Base-by-base conservation (phyloP, 1,140 invertebrate genomes). In the Drosophila kohkoa region DNA sequence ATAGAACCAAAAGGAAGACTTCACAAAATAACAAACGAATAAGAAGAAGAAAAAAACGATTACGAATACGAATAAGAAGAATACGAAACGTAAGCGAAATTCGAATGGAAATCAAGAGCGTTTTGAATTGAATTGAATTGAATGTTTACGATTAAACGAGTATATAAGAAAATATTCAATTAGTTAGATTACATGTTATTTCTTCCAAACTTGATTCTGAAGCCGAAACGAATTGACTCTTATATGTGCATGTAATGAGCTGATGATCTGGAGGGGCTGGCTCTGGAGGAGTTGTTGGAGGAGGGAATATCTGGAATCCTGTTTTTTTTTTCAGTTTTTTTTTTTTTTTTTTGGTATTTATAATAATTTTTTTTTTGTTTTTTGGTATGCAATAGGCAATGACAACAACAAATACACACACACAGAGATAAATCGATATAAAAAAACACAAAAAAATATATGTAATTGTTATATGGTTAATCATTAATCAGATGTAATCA, bases 271-370 rank as follows among this genome's bases (percentile, higher is more conserved):
- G 96, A 69, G 96, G 96, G 59, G 96, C 96, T 71, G 96, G 96
- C 93, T 97, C 96, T 54, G 96, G 96, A 38, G 96, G 96, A 65
- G 96, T 96, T 77, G 95, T 96, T 51, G 96, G 96, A 73, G 95
- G 96, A 76, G 96, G 96, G 92, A 96, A 97, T 63, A 96, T 96
- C 92, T 96, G 96, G 92, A 97, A 96, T 89, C 96, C 96, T 96
- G 92, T 82, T 91, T 87, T 78, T 70, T 69, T 73, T 70, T 77
- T 72, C 45, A 55, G 49, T 67, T 49, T 67, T 65, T 63, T n/a
- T 54, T 81, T 70, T 77, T 71, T n/a, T 69, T 55, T 58, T 46
- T 76, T 66, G 69, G 7, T 45, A 54, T 54, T 51, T 55, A 8
- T 38, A 38, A 8, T 8, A 38, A 8, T 55, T 38, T 46, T 59